These are phyloP conservation scores for Trachelipus rathkii DNA, from an alignment of 1,140 invertebrate species.

Conservation along the genomic window DNA sequence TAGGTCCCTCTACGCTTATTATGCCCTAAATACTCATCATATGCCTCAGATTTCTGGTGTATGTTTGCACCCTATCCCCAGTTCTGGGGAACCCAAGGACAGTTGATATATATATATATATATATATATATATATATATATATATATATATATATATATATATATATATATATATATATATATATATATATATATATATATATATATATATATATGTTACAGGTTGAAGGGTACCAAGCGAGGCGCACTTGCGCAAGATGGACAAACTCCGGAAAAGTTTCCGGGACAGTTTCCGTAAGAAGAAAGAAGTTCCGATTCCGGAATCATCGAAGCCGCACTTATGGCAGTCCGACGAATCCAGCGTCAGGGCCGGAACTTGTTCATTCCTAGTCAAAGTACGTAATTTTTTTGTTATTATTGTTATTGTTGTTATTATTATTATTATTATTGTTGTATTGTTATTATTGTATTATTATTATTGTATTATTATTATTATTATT, in stretches of 20 bases:
- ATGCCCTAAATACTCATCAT: no score
- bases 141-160: not conserved
- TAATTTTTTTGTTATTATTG: constrained; percentile 26
- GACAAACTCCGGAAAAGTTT: constrained; percentile 85
- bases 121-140: constrained; percentile 15
- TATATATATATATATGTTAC: not conserved
- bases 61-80: no score
- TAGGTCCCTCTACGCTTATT: no score
- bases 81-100: no score
- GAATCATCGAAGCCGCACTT: constrained; percentile 93
- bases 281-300: constrained; percentile 80
- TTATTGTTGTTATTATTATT: not conserved
- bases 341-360: constrained; percentile 96
- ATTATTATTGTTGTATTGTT: no score
- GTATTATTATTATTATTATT: no score
- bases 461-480: no score
- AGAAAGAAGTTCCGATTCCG: constrained; percentile 61
- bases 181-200: not conserved
- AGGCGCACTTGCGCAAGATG: constrained; percentile 64
- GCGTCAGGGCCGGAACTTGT: constrained; percentile 91
- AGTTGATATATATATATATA: constrained; percentile 15
- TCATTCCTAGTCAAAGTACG: constrained; percentile 88
- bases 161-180: not conserved
- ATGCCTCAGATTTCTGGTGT: no score
- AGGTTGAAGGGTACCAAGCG: constrained; percentile 45